Conservation (phyloP, 2,113 vertebrate species). For the Mesocricetus auratus region DNA sequence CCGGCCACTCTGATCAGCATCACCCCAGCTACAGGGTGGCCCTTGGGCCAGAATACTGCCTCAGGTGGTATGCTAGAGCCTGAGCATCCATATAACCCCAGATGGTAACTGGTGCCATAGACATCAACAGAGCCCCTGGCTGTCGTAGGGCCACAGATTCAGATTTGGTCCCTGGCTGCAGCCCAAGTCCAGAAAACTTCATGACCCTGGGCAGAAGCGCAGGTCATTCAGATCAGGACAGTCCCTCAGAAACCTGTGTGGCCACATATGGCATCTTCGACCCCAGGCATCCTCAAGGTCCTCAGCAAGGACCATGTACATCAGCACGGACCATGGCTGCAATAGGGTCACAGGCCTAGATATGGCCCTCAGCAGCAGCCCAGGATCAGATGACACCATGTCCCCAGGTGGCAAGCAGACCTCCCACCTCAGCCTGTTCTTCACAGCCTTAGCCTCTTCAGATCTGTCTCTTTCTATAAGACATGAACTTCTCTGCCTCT, state of each 20-base stretch:
- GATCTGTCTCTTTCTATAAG: not conserved
- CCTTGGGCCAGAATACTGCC: not conserved
- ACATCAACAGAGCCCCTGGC: not conserved
- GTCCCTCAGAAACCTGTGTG: not conserved
- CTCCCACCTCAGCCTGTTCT: not conserved
- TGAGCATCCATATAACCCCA: not conserved
- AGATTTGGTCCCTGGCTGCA: not conserved
- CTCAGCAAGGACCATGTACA: not conserved
- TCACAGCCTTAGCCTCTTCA: not conserved
- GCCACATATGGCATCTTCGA: no score
- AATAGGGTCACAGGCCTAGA: not conserved
- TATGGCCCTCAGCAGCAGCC: not conserved
- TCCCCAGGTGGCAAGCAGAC: not conserved
- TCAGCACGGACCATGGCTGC: not conserved
- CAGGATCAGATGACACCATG: not conserved
- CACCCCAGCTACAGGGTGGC: not conserved
- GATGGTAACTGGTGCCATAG: not conserved
- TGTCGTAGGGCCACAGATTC: not conserved
- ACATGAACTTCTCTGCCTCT: not conserved
- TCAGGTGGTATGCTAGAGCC: not conserved
- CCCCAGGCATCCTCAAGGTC: not conserved
- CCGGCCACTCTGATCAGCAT: not conserved
- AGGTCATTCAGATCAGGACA: not conserved
- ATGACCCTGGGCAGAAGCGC: not conserved
- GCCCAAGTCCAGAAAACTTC: not conserved